phyloP scores from a whole-genome alignment of 2,888 invertebrate genomes.

The Arenicola marina region DNA sequence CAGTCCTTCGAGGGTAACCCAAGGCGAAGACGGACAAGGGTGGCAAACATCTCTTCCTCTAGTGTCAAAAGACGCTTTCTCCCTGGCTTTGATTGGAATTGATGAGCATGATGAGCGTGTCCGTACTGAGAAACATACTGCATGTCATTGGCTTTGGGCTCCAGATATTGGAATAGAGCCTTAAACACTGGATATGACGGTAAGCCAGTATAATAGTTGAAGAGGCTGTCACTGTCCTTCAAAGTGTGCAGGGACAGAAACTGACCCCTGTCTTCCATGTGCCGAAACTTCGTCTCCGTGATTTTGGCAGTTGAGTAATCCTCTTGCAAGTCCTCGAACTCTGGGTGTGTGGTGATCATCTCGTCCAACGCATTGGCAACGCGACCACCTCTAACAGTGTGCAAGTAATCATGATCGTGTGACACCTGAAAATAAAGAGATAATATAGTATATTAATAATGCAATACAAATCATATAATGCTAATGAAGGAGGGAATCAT shows the following conservation, averaged over 20 bases:
- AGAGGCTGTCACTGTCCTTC: not conserved
- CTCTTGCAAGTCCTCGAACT: not conserved
- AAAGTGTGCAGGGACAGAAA: not conserved
- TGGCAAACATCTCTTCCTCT: conserved; percentile 24
- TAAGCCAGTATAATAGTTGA: conserved; percentile 12
- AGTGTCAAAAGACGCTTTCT: conserved; percentile 1
- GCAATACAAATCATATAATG: no score
- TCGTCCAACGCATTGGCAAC: not conserved
- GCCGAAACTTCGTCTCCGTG: not conserved
- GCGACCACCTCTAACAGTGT: not conserved
- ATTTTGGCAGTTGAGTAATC: not conserved
- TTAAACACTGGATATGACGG: conserved; percentile 12
- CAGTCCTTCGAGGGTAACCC: no score
- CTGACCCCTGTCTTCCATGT: not conserved
- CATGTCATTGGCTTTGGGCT: conserved; percentile 13
- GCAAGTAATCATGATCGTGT: not conserved
- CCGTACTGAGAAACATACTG: not conserved
- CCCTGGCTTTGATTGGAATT: conserved; percentile 8
- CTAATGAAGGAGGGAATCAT: no score
- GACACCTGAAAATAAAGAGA: not conserved
- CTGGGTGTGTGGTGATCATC: not conserved
- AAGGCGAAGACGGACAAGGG: no score
- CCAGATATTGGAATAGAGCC: conserved; percentile 18
- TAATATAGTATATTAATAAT: not conserved
- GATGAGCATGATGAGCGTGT: not conserved